phyloP scores from a whole-genome alignment of 2,888 invertebrate species.

The Bellardia pandia region DNA sequence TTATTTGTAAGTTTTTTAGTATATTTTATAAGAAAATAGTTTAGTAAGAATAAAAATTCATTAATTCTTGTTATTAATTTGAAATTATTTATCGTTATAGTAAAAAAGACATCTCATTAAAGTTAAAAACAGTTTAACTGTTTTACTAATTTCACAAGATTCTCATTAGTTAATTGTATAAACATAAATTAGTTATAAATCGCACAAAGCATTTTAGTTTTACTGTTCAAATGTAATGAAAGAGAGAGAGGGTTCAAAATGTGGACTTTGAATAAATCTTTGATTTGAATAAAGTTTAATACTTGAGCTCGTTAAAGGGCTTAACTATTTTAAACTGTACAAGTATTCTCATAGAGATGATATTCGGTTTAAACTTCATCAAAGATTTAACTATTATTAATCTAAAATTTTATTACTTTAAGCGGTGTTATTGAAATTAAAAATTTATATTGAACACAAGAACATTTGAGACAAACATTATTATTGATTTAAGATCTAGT shows the following conservation, averaged over 20 bases:
- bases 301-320: too few species aligned
- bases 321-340: too few species aligned
- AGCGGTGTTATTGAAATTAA: too few species aligned
- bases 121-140: constrained; percentile 44
- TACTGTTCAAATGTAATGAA: not conserved
- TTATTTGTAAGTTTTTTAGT: constrained; percentile 10
- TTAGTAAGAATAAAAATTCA: not conserved
- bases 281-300: too few species aligned
- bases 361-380: too few species aligned
- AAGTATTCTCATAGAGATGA: too few species aligned
- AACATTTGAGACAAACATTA: too few species aligned
- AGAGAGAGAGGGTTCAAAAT: not conserved
- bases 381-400: too few species aligned
- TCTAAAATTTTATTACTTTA: too few species aligned
- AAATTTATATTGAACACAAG: too few species aligned
- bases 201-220: constrained; percentile 36
- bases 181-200: constrained; percentile 29
- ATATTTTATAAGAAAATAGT: not conserved
- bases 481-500: too few species aligned
- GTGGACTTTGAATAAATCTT: too few species aligned
- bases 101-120: constrained; percentile 45
- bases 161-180: constrained; percentile 60
- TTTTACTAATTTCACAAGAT: constrained; percentile 63
- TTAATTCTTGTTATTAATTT: constrained; percentile 28
- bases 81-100: constrained; percentile 28